Percentiles rank a stretch among this genome's conserved stretches.
These are phyloP conservation scores for Semaprochilodus insignis DNA, from an alignment of 2,797 vertebrate species.

Conservation along the genomic window DNA sequence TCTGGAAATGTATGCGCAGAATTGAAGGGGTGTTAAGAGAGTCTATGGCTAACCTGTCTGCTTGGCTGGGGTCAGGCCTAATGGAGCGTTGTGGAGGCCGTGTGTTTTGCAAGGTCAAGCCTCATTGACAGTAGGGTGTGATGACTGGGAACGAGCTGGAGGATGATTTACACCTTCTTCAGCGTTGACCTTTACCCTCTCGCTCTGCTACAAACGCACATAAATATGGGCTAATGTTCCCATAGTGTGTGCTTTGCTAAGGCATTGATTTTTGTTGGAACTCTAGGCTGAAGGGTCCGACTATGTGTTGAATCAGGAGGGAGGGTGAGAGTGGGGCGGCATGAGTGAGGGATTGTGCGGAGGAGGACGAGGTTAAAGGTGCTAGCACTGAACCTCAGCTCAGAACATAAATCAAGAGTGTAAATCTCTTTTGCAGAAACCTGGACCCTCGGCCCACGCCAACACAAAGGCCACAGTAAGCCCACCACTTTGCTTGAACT, in stretches of 20 bases:
- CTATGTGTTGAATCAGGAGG: background rate
- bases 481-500: background rate
- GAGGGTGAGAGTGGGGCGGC: background rate
- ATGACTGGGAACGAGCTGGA: slow-evolving; percentile 36
- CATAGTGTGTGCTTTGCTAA: background rate
- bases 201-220: background rate
- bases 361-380: slow-evolving; percentile 45
- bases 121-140: slow-evolving; percentile 48
- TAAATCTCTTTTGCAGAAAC: slow-evolving; percentile 17
- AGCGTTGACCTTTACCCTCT: slow-evolving; percentile 27
- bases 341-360: slow-evolving; percentile 6
- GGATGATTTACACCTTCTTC: slow-evolving; percentile 46
- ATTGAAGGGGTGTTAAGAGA: background rate
- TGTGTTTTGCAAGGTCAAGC: slow-evolving; percentile 46
- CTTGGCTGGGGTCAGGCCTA: slow-evolving; percentile 28
- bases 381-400: background rate
- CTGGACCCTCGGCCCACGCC: background rate
- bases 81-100: slow-evolving; percentile 19
- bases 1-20: background rate
- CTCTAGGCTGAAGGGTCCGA: slow-evolving; percentile 15
- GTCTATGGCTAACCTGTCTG: slow-evolving; percentile 36
- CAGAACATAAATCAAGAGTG: slow-evolving; percentile 27
- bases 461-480: background rate
- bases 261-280: slow-evolving; percentile 10
- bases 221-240: slow-evolving; percentile 17